These are phyloP conservation scores for Dorcus hopei DNA, from an alignment of 2,888 invertebrate genomes.

Conservation along the genomic window DNA sequence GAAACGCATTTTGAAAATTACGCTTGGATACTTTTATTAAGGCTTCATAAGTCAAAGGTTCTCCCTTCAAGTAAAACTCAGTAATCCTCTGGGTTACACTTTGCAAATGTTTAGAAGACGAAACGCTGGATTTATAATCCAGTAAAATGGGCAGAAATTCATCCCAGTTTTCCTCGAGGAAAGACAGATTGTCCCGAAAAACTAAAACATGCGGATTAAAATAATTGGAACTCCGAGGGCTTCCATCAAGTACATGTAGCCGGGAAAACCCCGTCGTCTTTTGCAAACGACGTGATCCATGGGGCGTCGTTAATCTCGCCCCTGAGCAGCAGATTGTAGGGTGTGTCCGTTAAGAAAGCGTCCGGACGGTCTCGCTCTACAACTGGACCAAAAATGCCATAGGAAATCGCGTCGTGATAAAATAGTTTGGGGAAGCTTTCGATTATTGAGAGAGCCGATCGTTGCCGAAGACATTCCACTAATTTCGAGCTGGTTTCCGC, in stretches of 20 bases:
- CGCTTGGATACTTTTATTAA: too few species aligned
- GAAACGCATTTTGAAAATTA: too few species aligned
- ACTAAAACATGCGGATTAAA: conserved; percentile 33
- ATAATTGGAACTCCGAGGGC: too few species aligned
- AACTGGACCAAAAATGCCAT: conserved; percentile 66
- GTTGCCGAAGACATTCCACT: conserved; percentile 58
- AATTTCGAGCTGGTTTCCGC: conserved; percentile 51
- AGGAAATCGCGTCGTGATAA: conserved; percentile 48
- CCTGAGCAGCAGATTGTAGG: conserved; percentile 56
- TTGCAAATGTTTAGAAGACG: conserved; percentile 49
- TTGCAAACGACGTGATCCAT: conserved; percentile 61
- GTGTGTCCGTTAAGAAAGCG: conserved; percentile 59
- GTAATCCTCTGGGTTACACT: conserved; percentile 55
- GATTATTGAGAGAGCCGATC: conserved; percentile 57
- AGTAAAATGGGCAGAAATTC: conserved; percentile 60
- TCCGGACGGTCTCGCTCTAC: conserved; percentile 48
- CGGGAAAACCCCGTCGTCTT: conserved; percentile 68
- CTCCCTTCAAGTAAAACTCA: conserved; percentile 55
- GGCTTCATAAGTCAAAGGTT: conserved; percentile 30
- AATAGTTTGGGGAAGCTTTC: conserved; percentile 39
- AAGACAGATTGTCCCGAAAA: conserved; percentile 26
- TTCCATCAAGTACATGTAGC: conserved; percentile 52
- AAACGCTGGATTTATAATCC: conserved; percentile 60
- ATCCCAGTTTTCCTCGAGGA: conserved; percentile 58
- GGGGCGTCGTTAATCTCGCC: conserved; percentile 62